These are phyloP conservation scores for Zaprionus camerounensis DNA, from an alignment of 1,140 invertebrate species.

Conservation along the genomic window DNA sequence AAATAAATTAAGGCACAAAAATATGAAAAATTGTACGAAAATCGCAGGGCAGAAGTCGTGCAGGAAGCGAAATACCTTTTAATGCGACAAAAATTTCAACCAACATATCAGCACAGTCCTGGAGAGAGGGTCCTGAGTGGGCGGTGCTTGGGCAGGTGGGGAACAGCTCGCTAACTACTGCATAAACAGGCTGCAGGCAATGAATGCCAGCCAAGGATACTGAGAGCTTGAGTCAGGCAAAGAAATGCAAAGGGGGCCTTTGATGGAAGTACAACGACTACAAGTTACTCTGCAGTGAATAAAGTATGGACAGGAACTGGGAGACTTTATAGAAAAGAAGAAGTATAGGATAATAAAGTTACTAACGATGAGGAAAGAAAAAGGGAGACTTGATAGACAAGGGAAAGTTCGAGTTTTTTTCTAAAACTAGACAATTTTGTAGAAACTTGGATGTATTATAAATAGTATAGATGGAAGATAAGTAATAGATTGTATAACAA, in stretches of 20 bases:
- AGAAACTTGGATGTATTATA: background rate
- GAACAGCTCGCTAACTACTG: slow-evolving; percentile 74
- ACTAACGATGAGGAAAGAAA: too few species aligned
- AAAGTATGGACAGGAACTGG: background rate
- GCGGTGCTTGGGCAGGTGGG: slow-evolving; percentile 12
- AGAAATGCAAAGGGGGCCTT: background rate
- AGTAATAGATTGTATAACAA: background rate
- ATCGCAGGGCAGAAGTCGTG: slow-evolving; percentile 35
- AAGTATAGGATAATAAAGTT: too few species aligned
- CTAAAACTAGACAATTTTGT: too few species aligned
- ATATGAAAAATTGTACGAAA: slow-evolving; percentile 83
- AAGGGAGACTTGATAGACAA: too few species aligned
- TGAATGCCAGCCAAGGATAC: slow-evolving; percentile 66
- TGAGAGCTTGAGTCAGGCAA: slow-evolving; percentile 5
- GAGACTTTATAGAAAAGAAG: too few species aligned
- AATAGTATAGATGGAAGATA: background rate
- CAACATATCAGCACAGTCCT: slow-evolving; percentile 65
- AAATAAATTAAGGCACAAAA: slow-evolving; percentile 83
- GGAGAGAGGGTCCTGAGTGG: slow-evolving; percentile 29
- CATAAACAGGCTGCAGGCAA: slow-evolving; percentile 83
- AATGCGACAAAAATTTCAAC: slow-evolving; percentile 81
- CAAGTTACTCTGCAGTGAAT: background rate
- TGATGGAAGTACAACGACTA: background rate
- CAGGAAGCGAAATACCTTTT: slow-evolving; percentile 82
- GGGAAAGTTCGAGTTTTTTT: too few species aligned